Conservation (phyloP, 2,797 vertebrate species). For the Melanotaenia boesemani region DNA sequence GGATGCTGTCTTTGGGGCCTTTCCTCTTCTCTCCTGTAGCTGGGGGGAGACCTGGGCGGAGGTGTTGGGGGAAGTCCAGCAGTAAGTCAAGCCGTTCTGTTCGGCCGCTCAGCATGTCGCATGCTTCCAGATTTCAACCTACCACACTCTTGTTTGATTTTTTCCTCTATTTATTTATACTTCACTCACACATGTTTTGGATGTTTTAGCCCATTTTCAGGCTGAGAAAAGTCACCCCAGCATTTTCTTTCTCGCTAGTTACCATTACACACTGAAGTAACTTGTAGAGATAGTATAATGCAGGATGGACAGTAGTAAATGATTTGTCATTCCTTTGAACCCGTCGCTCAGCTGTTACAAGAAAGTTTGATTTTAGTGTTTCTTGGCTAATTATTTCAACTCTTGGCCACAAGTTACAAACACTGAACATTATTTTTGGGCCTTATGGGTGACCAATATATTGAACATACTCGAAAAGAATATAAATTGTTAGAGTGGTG, state of each 20-base stretch:
- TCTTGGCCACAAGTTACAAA: too few species aligned
- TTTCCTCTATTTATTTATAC: not conserved
- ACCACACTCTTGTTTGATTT: constrained; percentile 5
- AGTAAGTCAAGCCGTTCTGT: constrained; percentile 91
- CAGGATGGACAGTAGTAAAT: constrained; percentile 29
- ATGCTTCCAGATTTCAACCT: constrained; percentile 49
- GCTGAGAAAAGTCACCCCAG: not conserved
- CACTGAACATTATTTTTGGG: too few species aligned
- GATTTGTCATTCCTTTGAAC: too few species aligned
- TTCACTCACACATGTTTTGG: constrained; percentile 4
- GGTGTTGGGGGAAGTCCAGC: constrained; percentile 99
- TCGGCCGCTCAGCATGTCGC: constrained; percentile 71
- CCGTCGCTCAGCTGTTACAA: too few species aligned
- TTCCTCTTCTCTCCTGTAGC: constrained; percentile 88
- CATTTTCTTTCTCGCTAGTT: not conserved
- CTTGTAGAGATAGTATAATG: too few species aligned
- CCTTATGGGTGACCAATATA: too few species aligned
- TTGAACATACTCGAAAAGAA: too few species aligned
- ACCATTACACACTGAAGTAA: too few species aligned
- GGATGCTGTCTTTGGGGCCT: constrained; percentile 73
- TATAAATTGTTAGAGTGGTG: too few species aligned
- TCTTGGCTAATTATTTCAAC: too few species aligned
- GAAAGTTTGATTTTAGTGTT: too few species aligned
- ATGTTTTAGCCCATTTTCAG: constrained; percentile 31
- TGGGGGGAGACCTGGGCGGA: constrained; percentile 99